Conservation (phyloP, 2,113 vertebrate species). For the Ptilonorhynchus violaceus region DNA sequence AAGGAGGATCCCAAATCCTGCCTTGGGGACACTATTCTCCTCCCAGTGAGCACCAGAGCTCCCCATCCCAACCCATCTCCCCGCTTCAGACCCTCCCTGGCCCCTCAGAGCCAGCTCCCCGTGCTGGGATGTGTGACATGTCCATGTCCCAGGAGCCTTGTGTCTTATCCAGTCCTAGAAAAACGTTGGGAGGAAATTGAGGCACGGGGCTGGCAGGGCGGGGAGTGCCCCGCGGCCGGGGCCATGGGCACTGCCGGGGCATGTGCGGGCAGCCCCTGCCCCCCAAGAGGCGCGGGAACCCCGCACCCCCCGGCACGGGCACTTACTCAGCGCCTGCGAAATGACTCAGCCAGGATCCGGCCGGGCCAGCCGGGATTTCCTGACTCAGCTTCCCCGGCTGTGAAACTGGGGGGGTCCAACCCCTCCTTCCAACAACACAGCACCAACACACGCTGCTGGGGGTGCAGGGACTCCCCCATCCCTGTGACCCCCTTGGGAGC, state of each 20-base stretch:
- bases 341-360: conserved; percentile 51
- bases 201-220: not conserved
- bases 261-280: not conserved
- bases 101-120: not conserved
- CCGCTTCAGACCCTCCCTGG: not conserved
- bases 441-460: not conserved
- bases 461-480: not conserved
- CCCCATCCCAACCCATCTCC: not conserved
- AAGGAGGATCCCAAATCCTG: not conserved
- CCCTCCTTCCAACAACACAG: not conserved
- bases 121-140: accelerated
- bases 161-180: not conserved
- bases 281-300: not conserved
- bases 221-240: not conserved
- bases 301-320: not conserved
- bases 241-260: not conserved
- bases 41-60: not conserved
- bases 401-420: not conserved
- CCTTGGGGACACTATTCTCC: not conserved
- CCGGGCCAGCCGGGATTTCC: conserved; percentile 31
- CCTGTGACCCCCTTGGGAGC: not conserved
- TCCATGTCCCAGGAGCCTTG: not conserved
- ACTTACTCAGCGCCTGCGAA: not conserved
- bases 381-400: conserved; percentile 6
- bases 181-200: not conserved